These are phyloP conservation scores for Pteronura brasiliensis DNA, from an alignment of 2,113 vertebrate species.

Conservation along the genomic window DNA sequence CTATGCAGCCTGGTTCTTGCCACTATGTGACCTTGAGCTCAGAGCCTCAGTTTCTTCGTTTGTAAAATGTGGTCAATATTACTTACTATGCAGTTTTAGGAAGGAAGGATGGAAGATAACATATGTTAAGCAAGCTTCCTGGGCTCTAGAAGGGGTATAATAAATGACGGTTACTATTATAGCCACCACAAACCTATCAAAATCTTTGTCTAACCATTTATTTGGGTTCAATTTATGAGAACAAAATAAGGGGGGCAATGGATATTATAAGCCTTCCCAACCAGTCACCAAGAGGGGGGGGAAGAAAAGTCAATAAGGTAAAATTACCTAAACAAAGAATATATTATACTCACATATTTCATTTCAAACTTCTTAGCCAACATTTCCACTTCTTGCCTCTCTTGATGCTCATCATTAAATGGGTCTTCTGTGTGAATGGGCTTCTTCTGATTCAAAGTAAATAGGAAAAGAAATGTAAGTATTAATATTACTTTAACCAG, in stretches of 20 bases:
- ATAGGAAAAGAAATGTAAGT: slow-evolving; percentile 22
- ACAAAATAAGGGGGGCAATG: not conserved
- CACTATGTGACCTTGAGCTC: not conserved
- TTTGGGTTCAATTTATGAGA: not conserved
- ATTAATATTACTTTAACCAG: slow-evolving; percentile 34
- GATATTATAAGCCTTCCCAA: not conserved
- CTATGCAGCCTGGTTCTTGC: not conserved
- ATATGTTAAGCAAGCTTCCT: not conserved
- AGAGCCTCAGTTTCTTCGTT: not conserved
- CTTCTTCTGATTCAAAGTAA: slow-evolving; percentile 81
- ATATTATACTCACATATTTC: slow-evolving; percentile 94
- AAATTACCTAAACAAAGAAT: not conserved
- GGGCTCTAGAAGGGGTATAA: not conserved
- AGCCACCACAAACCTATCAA: not conserved
- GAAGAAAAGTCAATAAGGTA: not conserved
- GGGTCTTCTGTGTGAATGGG: slow-evolving; percentile 88
- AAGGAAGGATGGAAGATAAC: not conserved
- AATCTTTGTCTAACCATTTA: not conserved
- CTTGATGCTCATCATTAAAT: slow-evolving; percentile 91
- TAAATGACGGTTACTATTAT: not conserved
- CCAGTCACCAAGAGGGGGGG: not conserved
- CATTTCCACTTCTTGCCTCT: slow-evolving; percentile 93
- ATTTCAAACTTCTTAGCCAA: slow-evolving; percentile 96
- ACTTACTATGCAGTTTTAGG: not conserved
- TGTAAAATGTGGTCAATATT: not conserved